Percentiles rank a stretch among this genome's conserved stretches.
phyloP scores from a whole-genome alignment of 64 coral and sea anemone species.

The Stylophora pistillata region DNA sequence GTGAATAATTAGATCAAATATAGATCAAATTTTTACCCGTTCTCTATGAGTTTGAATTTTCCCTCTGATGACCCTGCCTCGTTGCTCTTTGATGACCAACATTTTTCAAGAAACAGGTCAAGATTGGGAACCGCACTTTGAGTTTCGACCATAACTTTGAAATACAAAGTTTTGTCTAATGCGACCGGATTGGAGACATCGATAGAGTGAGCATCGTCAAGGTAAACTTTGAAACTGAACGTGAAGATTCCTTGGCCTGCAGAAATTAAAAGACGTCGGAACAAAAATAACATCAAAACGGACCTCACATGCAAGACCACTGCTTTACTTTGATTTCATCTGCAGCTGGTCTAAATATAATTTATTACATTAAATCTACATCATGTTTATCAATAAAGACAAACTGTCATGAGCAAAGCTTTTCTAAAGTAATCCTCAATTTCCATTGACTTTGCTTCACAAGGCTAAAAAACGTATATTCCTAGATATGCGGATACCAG shows the following conservation, averaged over 20 bases:
- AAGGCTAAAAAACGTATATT: too few relatives aligned
- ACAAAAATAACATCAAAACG: too few relatives aligned
- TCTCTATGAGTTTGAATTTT: not conserved
- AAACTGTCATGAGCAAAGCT: too few relatives aligned
- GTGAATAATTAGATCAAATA: too few relatives aligned
- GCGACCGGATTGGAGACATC: not conserved
- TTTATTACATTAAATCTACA: too few relatives aligned
- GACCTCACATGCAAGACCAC: too few relatives aligned
- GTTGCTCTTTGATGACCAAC: not conserved
- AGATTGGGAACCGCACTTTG: not conserved
- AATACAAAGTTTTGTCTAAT: not conserved
- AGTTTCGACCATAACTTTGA: not conserved
- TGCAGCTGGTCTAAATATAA: too few relatives aligned
- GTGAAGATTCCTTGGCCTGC: not conserved
- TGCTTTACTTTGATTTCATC: too few relatives aligned
- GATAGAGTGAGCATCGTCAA: not conserved
- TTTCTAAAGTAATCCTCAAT: too few relatives aligned
- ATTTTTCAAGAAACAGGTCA: not conserved
- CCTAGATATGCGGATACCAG: too few relatives aligned
- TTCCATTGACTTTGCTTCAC: too few relatives aligned
- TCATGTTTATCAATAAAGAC: too few relatives aligned
- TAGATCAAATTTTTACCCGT: not conserved
- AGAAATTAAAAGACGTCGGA: not conserved
- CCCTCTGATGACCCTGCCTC: not conserved
- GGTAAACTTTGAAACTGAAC: not conserved